phyloP scores from a whole-genome alignment of 2,797 vertebrate species.

The Ibycter americanus region DNA sequence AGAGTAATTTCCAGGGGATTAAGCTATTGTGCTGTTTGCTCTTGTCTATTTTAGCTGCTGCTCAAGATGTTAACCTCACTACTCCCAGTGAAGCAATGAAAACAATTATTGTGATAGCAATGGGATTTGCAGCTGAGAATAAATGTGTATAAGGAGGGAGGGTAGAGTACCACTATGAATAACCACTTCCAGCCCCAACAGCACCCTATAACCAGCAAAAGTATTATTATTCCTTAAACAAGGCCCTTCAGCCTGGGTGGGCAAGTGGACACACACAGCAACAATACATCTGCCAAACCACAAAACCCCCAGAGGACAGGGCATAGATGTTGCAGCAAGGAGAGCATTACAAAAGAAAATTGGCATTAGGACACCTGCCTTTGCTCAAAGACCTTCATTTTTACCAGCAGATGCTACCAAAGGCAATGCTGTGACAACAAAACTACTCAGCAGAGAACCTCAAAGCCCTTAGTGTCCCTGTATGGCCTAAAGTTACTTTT shows the following conservation, averaged over 20 bases:
- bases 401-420: neutral
- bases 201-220: neutral
- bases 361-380: neutral
- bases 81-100: conserved; percentile 36
- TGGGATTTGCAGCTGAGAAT: neutral
- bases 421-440: neutral
- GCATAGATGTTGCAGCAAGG: neutral
- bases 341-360: neutral
- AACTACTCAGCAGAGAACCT: neutral
- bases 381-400: neutral
- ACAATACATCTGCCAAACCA: neutral
- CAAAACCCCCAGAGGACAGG: neutral
- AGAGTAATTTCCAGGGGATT: conserved; percentile 25
- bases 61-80: conserved; percentile 21
- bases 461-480: neutral
- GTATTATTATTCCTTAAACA: neutral
- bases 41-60: conserved; percentile 2
- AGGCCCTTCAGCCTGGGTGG: neutral
- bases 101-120: neutral
- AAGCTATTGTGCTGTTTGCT: conserved; percentile 13
- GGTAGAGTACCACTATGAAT: neutral
- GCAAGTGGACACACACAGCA: accelerated
- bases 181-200: neutral
- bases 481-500: neutral
- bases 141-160: neutral